Evolutionary conservation across 1,140 invertebrate genomes (phyloP), one percentile per base, ranked within the genome.

Genomic region (Lucilia cuprina): DNA sequence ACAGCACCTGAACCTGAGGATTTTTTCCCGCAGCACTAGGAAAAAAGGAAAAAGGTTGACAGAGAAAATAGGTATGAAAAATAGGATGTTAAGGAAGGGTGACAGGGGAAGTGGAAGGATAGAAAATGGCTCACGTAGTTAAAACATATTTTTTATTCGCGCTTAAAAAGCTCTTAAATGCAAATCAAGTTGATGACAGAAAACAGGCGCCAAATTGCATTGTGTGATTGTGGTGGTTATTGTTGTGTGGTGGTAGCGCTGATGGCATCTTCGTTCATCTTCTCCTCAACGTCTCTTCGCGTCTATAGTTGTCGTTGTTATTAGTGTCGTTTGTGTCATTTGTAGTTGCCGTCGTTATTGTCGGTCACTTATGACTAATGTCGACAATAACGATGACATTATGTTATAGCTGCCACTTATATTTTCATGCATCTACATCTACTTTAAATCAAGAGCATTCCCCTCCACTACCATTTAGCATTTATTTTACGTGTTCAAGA

Each of bases 351-450:
- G 55, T 60, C 14, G 13, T 60, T 60, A 60, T 60, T 70, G 65
- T 70, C 19, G 65, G 65, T 70, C 65, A 70, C 65, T 70, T 70
- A 70, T 70, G 65, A 70, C 65, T 70, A 70, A 70, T 70, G 65
- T n/a, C 65, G 65, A 21, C 65, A 70, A 70, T 70, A 70, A 70
- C 65, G 65, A 21, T 70, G 65, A 70, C 65, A 70, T 70, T 70
- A 70, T 25, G 19, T 21, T 70, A 21, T 70, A 70, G 65, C 65
- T 21, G 19, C 65, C 19, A 70, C 65, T 70, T 70, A 70, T 25
- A 21, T 4, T 21, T 19, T 70, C 50, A 55, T 70, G 5, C 9
- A 70, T 70, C n/a, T 12, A 70, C 65, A 21, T 70, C 55, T n/a
- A 60, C 55, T 60, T 17, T 60, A 17, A 60, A 10, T 25, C 50